phyloP scores from a whole-genome alignment of 2,113 vertebrate species.

The Lophius piscatorius region DNA sequence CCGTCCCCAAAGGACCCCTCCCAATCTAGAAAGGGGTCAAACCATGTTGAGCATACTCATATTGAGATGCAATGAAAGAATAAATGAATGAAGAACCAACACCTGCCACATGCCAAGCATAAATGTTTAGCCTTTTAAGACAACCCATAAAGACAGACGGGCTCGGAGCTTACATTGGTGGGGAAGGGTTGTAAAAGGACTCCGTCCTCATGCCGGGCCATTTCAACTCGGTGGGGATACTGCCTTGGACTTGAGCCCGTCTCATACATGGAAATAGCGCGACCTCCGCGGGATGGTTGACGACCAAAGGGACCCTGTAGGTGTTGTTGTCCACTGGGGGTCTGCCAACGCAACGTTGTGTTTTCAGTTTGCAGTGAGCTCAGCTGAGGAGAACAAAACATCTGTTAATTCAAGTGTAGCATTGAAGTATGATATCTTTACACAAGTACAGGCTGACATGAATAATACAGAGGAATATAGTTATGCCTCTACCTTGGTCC shows the following conservation, averaged over 20 bases:
- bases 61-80: slow-evolving; percentile 68
- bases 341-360: slow-evolving; percentile 91
- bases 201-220: slow-evolving; percentile 85
- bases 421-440: slow-evolving; percentile 26
- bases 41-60: slow-evolving; percentile 83
- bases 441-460: slow-evolving; percentile 37
- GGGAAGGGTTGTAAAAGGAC: slow-evolving; percentile 92
- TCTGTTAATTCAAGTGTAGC: slow-evolving; percentile 33
- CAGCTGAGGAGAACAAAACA: slow-evolving; percentile 87
- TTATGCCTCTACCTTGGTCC: not conserved
- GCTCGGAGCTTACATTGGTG: slow-evolving; percentile 88
- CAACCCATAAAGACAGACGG: slow-evolving; percentile 20
- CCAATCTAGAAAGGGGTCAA: slow-evolving; percentile 95
- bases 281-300: slow-evolving; percentile 88
- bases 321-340: slow-evolving; percentile 84
- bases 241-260: slow-evolving; percentile 91
- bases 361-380: slow-evolving; percentile 97
- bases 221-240: slow-evolving; percentile 89
- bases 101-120: slow-evolving; percentile 66
- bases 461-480: slow-evolving; percentile 48
- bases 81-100: slow-evolving; percentile 49
- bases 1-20: slow-evolving; percentile 96
- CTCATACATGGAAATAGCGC: slow-evolving; percentile 99
- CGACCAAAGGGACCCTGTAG: slow-evolving; percentile 84
- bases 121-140: slow-evolving; percentile 14